These are phyloP conservation scores for Hydrocynus forskahlii DNA, from an alignment of 2,797 vertebrate genomes.

Conservation along the genomic window DNA sequence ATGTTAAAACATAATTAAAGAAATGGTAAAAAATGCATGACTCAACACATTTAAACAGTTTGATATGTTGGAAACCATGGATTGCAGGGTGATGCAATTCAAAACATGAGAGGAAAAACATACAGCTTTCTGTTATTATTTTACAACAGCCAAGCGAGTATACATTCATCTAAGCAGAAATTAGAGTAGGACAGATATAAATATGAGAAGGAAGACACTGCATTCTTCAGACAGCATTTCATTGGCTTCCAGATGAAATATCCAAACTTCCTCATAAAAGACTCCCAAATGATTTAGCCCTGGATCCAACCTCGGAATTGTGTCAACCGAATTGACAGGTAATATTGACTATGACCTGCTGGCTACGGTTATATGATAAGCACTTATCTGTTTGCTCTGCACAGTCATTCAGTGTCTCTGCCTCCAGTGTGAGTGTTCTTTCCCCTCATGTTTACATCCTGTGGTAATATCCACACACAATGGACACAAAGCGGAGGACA, in stretches of 20 bases:
- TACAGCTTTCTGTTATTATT: neutral
- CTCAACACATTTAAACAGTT: slow-evolving; percentile 51
- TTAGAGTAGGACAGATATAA: neutral
- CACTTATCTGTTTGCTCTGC: slow-evolving; percentile 77
- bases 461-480: slow-evolving; percentile 75
- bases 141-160: neutral
- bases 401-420: slow-evolving; percentile 68
- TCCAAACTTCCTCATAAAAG: slow-evolving; percentile 37
- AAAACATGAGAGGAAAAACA: neutral
- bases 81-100: neutral
- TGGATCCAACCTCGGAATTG: slow-evolving; percentile 67
- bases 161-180: neutral
- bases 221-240: slow-evolving; percentile 13
- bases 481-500: slow-evolving; percentile 75
- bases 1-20: slow-evolving; percentile 61
- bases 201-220: neutral
- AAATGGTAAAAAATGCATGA: slow-evolving; percentile 57
- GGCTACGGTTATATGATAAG: slow-evolving; percentile 78
- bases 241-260: slow-evolving; percentile 20
- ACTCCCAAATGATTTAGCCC: slow-evolving; percentile 29
- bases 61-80: slow-evolving; percentile 6
- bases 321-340: slow-evolving; percentile 68
- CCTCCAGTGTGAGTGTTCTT: slow-evolving; percentile 63
- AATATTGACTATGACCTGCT: slow-evolving; percentile 74
- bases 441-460: slow-evolving; percentile 71